phyloP scores from a whole-genome alignment of 2,888 invertebrate species.

The Pimpla rufipes region DNA sequence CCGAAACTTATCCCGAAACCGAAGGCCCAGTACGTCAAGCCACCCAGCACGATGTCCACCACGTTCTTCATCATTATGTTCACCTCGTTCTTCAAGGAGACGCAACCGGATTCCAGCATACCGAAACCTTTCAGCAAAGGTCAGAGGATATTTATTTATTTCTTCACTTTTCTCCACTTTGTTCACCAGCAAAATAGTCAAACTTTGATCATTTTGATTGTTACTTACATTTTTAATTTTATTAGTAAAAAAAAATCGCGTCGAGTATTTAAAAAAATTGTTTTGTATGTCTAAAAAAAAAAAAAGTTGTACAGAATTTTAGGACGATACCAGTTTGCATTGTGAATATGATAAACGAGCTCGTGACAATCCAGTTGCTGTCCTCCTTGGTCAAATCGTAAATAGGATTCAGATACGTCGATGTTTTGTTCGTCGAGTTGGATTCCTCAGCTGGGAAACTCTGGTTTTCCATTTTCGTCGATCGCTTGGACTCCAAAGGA shows the following conservation, averaged over 20 bases:
- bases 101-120: constrained; percentile 96
- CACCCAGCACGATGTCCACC: constrained; percentile 96
- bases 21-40: constrained; percentile 97
- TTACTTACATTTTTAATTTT: too few species aligned
- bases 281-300: not conserved
- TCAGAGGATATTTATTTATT: not conserved
- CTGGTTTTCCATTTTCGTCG: constrained; percentile 57
- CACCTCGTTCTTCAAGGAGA: constrained; percentile 96
- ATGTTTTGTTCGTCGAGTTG: constrained; percentile 74
- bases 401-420: constrained; percentile 80
- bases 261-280: not conserved
- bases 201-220: too few species aligned
- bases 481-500: not conserved
- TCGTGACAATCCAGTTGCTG: constrained; percentile 95
- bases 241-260: too few species aligned
- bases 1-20: constrained; percentile 97
- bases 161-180: too few species aligned
- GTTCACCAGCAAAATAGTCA: too few species aligned
- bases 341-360: constrained; percentile 96
- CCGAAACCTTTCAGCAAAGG: constrained; percentile 92
- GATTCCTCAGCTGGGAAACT: constrained; percentile 52
- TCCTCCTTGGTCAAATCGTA: constrained; percentile 92
- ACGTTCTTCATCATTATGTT: constrained; percentile 99
- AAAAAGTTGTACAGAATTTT: not conserved
- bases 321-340: constrained; percentile 93